These are phyloP conservation scores for Heliconius hermathena DNA, from an alignment of 1,140 invertebrate genomes.

Conservation along the genomic window DNA sequence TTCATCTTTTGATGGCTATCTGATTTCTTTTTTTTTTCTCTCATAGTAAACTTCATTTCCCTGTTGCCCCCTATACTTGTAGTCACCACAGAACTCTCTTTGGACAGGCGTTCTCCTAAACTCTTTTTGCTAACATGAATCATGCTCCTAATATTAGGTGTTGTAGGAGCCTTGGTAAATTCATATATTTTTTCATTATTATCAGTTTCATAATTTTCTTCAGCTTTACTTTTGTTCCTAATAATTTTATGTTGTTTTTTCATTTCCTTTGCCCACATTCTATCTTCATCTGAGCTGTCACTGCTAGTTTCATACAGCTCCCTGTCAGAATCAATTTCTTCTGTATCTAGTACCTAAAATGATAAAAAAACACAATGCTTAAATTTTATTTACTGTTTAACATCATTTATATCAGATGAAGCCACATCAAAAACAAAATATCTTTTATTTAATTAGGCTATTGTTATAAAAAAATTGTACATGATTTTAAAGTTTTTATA, in stretches of 20 bases:
- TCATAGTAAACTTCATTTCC: constrained; percentile 89
- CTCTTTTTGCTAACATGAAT: constrained; percentile 83
- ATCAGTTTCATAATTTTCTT: constrained; percentile 49
- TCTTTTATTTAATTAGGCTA: not conserved
- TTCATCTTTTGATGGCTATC: constrained; percentile 83
- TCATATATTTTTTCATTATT: constrained; percentile 58
- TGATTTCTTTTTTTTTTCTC: constrained; percentile 71
- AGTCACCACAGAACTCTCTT: constrained; percentile 82
- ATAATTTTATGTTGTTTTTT: constrained; percentile 86
- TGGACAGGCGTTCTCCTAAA: constrained; percentile 87
- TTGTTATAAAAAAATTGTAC: not conserved
- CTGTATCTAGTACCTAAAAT: constrained; percentile 59
- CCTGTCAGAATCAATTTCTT: constrained; percentile 73
- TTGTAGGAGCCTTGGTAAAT: constrained; percentile 52
- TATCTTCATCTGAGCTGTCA: constrained; percentile 89
- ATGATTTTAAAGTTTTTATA: not conserved
- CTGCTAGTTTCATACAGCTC: constrained; percentile 71
- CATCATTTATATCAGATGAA: not conserved
- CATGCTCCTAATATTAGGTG: constrained; percentile 59
- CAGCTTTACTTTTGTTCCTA: constrained; percentile 70
- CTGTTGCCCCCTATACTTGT: constrained; percentile 85
- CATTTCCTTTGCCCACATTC: constrained; percentile 89
- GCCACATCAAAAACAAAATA: too few relatives aligned
- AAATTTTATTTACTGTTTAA: not conserved
- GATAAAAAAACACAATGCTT: constrained; percentile 23